Conservation (phyloP, 1,140 invertebrate species). For the Phymastichus coffea region DNA sequence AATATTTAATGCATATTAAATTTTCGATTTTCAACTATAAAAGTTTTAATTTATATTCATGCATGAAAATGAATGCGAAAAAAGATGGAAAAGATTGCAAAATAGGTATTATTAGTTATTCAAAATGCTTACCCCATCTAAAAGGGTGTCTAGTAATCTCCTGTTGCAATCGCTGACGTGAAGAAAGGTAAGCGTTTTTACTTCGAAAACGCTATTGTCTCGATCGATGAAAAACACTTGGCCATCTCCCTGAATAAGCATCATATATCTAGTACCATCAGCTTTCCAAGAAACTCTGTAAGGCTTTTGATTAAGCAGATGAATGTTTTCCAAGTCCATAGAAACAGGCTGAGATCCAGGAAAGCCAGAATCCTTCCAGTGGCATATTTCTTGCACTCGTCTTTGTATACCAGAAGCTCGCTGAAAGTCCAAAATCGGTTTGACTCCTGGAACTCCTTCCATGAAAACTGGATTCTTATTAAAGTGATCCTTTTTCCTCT, state of each 20-base stretch:
- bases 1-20: too few species aligned
- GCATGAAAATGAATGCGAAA: too few species aligned
- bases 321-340: constrained; percentile 86
- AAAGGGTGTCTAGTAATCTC: constrained; percentile 79
- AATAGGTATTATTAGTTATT: not conserved
- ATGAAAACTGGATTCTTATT: constrained; percentile 74
- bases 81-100: too few species aligned
- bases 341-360: constrained; percentile 97
- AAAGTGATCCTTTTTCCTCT: constrained; percentile 49
- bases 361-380: constrained; percentile 80
- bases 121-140: constrained; percentile 81
- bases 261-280: constrained; percentile 96
- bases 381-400: constrained; percentile 79
- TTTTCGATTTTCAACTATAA: too few species aligned
- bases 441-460: constrained; percentile 77
- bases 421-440: constrained; percentile 60
- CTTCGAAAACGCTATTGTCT: constrained; percentile 92
- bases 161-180: constrained; percentile 69
- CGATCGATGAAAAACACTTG: constrained; percentile 94
- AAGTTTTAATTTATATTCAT: too few species aligned
- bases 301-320: constrained; percentile 72
- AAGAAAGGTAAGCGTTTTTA: constrained; percentile 77
- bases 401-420: constrained; percentile 70
- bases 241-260: constrained; percentile 84
- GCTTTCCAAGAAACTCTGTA: constrained; percentile 99